Evolutionary conservation across 1,140 invertebrate species (phyloP).

Genomic region (Cotesia vestalis): DNA sequence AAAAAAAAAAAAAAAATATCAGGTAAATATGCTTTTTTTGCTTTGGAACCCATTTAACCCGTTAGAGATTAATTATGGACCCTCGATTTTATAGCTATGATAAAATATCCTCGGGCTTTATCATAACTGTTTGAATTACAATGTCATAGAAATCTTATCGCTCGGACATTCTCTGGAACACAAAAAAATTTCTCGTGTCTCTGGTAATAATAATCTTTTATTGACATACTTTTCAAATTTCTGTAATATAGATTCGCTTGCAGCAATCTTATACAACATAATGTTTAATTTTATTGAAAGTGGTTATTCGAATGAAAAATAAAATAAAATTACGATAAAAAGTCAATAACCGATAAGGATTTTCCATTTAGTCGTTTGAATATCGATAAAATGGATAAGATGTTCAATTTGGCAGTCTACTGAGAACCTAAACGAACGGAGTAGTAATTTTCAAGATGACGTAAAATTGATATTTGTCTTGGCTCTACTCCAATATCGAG

Average conservation of each 20-base stretch:
- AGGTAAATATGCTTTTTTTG: no score
- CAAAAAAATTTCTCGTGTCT: conserved; percentile 16
- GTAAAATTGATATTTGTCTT: conserved; percentile 54
- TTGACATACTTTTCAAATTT: neutral
- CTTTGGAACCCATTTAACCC: neutral
- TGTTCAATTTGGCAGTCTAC: conserved; percentile 31
- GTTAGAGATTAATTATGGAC: conserved; percentile 6
- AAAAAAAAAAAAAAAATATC: no score
- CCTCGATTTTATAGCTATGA: conserved; percentile 17
- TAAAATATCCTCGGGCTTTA: conserved; percentile 30
- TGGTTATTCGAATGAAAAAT: neutral
- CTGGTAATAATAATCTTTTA: neutral
- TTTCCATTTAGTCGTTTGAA: conserved; percentile 30
- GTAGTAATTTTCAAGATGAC: conserved; percentile 41
- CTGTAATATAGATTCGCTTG: neutral
- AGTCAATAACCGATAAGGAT: conserved; percentile 21
- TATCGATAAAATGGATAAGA: conserved; percentile 33
- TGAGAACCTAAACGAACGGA: conserved; percentile 32
- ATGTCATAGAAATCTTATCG: conserved; percentile 42
- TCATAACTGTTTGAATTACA: conserved; percentile 42
- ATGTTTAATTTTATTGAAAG: conserved; percentile 10
- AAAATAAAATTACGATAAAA: conserved; percentile 4
- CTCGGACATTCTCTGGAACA: conserved; percentile 27
- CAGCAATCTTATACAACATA: neutral
- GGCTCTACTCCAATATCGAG: conserved; percentile 45